These are phyloP conservation scores for Thamnaconus septentrionalis DNA, from an alignment of 2,113 vertebrate species.

Conservation along the genomic window DNA sequence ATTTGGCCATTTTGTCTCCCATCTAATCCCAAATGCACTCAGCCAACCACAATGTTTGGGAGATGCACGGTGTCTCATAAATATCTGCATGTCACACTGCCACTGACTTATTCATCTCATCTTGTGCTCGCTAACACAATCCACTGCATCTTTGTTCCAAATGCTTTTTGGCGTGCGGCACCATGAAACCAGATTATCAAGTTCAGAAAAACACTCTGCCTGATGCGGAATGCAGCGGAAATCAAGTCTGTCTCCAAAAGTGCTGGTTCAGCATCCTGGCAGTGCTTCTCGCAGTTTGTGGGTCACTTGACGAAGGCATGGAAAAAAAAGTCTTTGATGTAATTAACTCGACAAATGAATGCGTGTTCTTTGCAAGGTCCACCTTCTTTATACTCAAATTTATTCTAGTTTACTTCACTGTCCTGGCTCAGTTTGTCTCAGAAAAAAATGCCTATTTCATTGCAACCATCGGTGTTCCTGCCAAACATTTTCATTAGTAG, in stretches of 20 bases:
- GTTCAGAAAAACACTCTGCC: slow-evolving; percentile 40
- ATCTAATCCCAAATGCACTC: slow-evolving; percentile 15
- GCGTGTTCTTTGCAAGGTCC: too few species aligned
- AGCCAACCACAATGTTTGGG: too few species aligned
- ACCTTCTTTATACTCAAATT: too few species aligned
- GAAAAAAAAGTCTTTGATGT: too few species aligned
- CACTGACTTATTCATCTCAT: slow-evolving; percentile 46
- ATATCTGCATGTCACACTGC: slow-evolving; percentile 40
- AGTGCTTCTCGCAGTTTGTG: slow-evolving; percentile 28
- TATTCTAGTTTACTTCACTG: too few species aligned
- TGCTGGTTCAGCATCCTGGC: not conserved
- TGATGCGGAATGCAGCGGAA: slow-evolving; percentile 57
- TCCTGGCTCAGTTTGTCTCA: too few species aligned
- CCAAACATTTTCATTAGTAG: too few species aligned
- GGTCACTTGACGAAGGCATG: slow-evolving; percentile 27
- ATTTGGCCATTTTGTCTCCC: slow-evolving; percentile 16
- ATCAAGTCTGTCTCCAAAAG: slow-evolving; percentile 42
- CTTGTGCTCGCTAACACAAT: slow-evolving; percentile 39
- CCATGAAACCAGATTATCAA: slow-evolving; percentile 47
- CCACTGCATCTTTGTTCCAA: slow-evolving; percentile 35
- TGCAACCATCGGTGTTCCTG: too few species aligned
- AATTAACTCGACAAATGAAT: too few species aligned
- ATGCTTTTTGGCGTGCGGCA: slow-evolving; percentile 32
- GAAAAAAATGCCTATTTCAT: too few species aligned
- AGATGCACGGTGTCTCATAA: too few species aligned